A percentile compares a stretch with the other conserved stretches of the same genome.
Conservation (phyloP, 2,888 invertebrate species). For the Ophraella communa region DNA sequence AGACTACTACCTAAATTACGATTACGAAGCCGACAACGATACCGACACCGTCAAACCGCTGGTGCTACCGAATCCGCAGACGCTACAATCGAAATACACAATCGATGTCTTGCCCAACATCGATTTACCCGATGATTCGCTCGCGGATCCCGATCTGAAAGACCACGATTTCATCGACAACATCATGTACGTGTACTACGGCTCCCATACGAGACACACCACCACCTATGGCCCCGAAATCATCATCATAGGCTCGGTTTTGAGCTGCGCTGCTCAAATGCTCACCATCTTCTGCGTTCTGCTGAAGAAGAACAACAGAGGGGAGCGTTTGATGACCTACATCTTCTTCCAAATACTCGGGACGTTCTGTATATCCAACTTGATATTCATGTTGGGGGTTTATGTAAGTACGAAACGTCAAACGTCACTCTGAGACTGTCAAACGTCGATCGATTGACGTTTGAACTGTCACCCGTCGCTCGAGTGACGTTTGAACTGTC, state of each 20-base stretch:
- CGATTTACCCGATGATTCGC: slow-evolving; percentile 68
- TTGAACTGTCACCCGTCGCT: too few species aligned
- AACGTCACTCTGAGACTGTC: too few species aligned
- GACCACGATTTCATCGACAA: slow-evolving; percentile 77
- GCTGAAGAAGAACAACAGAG: slow-evolving; percentile 53
- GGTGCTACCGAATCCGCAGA: slow-evolving; percentile 56
- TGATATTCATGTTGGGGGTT: slow-evolving; percentile 71
- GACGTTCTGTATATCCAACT: slow-evolving; percentile 67
- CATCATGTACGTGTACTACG: slow-evolving; percentile 75
- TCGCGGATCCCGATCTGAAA: slow-evolving; percentile 70
- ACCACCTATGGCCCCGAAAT: slow-evolving; percentile 64
- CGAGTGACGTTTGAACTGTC: too few species aligned
- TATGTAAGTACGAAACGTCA: slow-evolving; percentile 61
- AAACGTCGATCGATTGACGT: too few species aligned
- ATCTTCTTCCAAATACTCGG: slow-evolving; percentile 69
- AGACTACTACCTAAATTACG: slow-evolving; percentile 57
- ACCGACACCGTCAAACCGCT: slow-evolving; percentile 53
- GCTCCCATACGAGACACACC: slow-evolving; percentile 62
- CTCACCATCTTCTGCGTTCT: slow-evolving; percentile 61
- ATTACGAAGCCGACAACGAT: slow-evolving; percentile 55
- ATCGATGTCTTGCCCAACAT: slow-evolving; percentile 61
- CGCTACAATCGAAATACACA: slow-evolving; percentile 52
- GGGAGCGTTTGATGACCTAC: slow-evolving; percentile 60
- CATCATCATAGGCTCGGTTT: slow-evolving; percentile 61
- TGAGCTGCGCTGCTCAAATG: slow-evolving; percentile 62